phyloP scores from a whole-genome alignment of 2,797 vertebrate species.

The Coccyzus lansbergi region DNA sequence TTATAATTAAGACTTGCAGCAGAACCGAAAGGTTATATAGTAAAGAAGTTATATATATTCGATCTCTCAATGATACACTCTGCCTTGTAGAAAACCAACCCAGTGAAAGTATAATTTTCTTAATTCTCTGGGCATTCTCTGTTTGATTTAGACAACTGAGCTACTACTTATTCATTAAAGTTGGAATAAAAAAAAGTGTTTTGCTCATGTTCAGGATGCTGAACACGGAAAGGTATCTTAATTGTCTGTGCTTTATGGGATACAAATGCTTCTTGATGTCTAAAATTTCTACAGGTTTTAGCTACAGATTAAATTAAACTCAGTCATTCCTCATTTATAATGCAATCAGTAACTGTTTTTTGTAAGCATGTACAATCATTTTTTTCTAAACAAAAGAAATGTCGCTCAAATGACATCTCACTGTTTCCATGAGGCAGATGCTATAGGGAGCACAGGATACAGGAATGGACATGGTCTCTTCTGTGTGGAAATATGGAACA shows the following conservation, averaged over 20 bases:
- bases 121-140: background rate
- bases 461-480: fast-evolving
- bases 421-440: background rate
- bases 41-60: background rate
- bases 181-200: background rate
- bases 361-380: background rate
- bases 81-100: background rate
- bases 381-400: background rate
- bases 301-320: background rate
- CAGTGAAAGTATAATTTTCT: background rate
- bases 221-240: background rate
- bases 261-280: background rate
- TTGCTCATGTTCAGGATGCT: background rate
- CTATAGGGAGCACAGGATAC: background rate
- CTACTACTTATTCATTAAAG: background rate
- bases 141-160: background rate
- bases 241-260: background rate
- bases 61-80: background rate
- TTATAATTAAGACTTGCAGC: constrained; percentile 37
- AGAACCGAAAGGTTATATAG: background rate
- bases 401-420: background rate
- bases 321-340: background rate
- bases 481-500: fast-evolving
- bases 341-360: background rate
- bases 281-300: background rate